These are phyloP conservation scores for Lydus trimaculatus DNA, from an alignment of 2,888 invertebrate species.

Conservation along the genomic window DNA sequence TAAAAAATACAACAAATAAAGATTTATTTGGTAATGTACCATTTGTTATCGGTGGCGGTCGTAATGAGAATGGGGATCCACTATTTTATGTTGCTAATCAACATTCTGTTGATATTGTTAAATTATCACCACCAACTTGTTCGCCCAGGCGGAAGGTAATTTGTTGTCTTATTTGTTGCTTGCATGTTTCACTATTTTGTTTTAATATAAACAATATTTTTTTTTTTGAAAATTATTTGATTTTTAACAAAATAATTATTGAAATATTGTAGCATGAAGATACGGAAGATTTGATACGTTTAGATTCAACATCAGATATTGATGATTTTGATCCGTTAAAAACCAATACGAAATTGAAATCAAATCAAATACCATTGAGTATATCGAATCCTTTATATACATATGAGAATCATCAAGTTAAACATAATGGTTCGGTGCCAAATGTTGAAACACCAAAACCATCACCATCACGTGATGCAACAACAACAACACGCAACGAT, in stretches of 20 bases:
- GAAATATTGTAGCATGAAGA: constrained; percentile 54
- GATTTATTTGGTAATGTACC: constrained; percentile 57
- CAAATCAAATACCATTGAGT: constrained; percentile 61
- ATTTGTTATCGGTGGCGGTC: constrained; percentile 60
- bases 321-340: constrained; percentile 75
- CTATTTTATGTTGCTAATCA: constrained; percentile 60
- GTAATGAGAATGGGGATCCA: constrained; percentile 59
- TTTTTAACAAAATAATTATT: neutral
- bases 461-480: constrained; percentile 47
- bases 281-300: constrained; percentile 69
- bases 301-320: constrained; percentile 70
- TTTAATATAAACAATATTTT: too few relatives aligned
- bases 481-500: constrained; percentile 61
- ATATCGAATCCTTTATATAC: constrained; percentile 63
- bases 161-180: constrained; percentile 13
- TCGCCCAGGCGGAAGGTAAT: constrained; percentile 59
- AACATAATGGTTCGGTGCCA: constrained; percentile 62
- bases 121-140: constrained; percentile 59
- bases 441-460: constrained; percentile 59
- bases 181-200: neutral
- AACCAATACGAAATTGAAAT: constrained; percentile 46
- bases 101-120: constrained; percentile 60
- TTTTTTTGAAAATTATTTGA: too few relatives aligned
- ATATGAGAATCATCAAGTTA: constrained; percentile 55
- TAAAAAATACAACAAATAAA: constrained; percentile 40